These are phyloP conservation scores for Sebastes hubbsi DNA, from an alignment of 2,797 vertebrate species.

Conservation along the genomic window DNA sequence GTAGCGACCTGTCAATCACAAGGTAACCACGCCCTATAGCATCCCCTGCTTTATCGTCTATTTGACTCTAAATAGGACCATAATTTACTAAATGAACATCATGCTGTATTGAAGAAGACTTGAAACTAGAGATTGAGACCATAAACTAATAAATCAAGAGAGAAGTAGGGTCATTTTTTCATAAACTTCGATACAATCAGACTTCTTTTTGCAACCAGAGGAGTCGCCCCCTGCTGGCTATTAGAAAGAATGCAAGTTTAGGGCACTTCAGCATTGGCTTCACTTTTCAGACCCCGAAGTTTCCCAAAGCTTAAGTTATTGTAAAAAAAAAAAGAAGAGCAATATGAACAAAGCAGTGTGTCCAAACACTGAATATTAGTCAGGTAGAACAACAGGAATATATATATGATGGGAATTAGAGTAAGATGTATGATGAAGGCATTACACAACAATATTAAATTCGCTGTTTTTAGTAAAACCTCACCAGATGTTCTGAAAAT, in stretches of 20 bases:
- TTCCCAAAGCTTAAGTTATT: background rate
- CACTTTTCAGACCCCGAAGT: too few relatives aligned
- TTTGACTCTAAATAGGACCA: too few relatives aligned
- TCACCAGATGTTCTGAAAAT: conserved; percentile 44
- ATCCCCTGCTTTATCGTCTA: too few relatives aligned
- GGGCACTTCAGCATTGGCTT: too few relatives aligned
- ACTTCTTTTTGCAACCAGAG: too few relatives aligned
- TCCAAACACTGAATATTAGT: background rate
- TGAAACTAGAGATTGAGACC: accelerated
- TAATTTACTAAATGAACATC: too few relatives aligned
- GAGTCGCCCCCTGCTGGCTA: too few relatives aligned
- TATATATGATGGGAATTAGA: background rate
- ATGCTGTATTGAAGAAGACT: too few relatives aligned
- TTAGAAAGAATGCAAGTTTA: too few relatives aligned
- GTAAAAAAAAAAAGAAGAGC: background rate
- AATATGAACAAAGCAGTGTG: background rate
- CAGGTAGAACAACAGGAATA: background rate
- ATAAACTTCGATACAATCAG: accelerated
- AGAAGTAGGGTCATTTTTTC: too few relatives aligned
- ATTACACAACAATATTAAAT: background rate
- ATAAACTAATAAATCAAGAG: too few relatives aligned
- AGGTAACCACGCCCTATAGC: accelerated
- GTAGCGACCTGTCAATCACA: too few relatives aligned
- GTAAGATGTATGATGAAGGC: background rate
- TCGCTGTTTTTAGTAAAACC: conserved; percentile 2